These are phyloP conservation scores for Thymelicus sylvestris DNA, from an alignment of 2,888 invertebrate species.

Conservation along the genomic window DNA sequence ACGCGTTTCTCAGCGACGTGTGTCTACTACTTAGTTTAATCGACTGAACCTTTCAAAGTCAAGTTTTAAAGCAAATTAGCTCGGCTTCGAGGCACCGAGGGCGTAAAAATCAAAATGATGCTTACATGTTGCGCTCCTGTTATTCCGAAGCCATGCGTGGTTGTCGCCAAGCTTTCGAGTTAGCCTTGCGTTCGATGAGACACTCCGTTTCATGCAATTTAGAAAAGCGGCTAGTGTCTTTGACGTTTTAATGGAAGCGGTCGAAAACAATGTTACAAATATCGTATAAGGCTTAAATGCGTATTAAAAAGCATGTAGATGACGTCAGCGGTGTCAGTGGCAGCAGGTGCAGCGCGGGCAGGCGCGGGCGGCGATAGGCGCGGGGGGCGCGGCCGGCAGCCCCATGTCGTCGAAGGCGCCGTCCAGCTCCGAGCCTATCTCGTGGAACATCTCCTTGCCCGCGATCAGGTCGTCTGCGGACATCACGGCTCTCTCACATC, in stretches of 20 bases:
- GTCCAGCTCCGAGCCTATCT: constrained; percentile 96
- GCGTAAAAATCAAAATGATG: constrained; percentile 47
- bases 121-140: constrained; percentile 64
- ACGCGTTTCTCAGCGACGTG: background rate
- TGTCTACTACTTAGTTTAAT: background rate
- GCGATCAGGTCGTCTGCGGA: constrained; percentile 92
- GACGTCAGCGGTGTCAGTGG: constrained; percentile 55
- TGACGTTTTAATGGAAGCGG: constrained; percentile 39
- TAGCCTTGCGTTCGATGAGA: constrained; percentile 39
- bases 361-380: constrained; percentile 44
- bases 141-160: constrained; percentile 82
- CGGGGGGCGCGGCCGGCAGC: constrained; percentile 52
- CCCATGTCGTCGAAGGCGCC: constrained; percentile 91
- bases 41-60: constrained; percentile 59
- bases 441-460: constrained; percentile 96
- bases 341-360: constrained; percentile 79
- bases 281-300: constrained; percentile 68
- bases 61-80: constrained; percentile 64
- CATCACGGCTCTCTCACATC: constrained; percentile 59
- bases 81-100: constrained; percentile 51
- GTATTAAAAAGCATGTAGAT: constrained; percentile 51
- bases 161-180: constrained; percentile 40
- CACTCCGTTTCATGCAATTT: constrained; percentile 50
- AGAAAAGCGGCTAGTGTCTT: constrained; percentile 43
- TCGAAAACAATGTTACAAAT: constrained; percentile 40